These are phyloP conservation scores for Spinus olivaceus DNA, from an alignment of 2,797 vertebrate genomes.

Conservation along the genomic window DNA sequence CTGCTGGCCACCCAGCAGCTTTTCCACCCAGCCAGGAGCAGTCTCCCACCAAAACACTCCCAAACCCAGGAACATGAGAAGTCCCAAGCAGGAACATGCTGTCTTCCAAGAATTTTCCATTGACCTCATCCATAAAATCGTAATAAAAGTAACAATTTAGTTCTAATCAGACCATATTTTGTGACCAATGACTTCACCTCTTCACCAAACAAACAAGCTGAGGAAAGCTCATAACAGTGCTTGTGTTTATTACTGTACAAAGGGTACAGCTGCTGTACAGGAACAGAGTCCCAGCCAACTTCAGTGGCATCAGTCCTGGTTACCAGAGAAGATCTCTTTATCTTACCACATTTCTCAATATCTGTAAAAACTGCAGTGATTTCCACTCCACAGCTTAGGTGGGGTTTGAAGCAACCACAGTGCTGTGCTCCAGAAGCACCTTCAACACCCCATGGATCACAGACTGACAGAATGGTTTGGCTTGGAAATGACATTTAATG, in stretches of 20 bases:
- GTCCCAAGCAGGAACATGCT: accelerated
- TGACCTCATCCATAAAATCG: not conserved
- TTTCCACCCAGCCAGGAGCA: not conserved
- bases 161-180: not conserved
- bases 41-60: not conserved
- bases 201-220: not conserved
- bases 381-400: not conserved
- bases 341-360: accelerated
- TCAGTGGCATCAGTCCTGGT: not conserved
- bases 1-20: not conserved
- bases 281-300: not conserved
- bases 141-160: not conserved
- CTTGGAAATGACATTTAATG: not conserved
- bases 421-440: not conserved
- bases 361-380: not conserved
- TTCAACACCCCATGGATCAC: not conserved
- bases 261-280: not conserved
- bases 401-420: not conserved
- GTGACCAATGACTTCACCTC: not conserved
- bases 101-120: not conserved
- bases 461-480: not conserved
- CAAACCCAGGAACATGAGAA: accelerated
- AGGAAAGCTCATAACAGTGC: not conserved
- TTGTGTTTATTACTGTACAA: not conserved
- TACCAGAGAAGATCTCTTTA: not conserved